phyloP scores from a whole-genome alignment of 2,888 invertebrate genomes.

The Cancer borealis region DNA sequence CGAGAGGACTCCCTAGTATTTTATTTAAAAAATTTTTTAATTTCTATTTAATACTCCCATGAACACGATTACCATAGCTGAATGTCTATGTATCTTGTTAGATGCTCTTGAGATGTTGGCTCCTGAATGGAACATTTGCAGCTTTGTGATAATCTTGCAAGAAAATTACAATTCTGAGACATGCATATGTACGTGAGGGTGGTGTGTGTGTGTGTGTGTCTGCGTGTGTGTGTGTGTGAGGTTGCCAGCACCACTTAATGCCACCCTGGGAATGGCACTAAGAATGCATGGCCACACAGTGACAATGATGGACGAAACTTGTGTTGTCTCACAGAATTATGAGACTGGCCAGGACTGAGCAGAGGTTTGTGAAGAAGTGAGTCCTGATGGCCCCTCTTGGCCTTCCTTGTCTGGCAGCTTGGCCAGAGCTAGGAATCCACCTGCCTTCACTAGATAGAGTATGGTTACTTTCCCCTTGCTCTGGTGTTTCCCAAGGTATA shows the following conservation, averaged over 20 bases:
- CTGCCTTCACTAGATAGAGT: slow-evolving; percentile 28
- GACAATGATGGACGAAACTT: not conserved
- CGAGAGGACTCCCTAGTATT: not conserved
- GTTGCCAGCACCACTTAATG: not conserved
- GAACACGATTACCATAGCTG: not conserved
- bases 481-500: slow-evolving; percentile 49
- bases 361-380: slow-evolving; percentile 3
- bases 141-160: slow-evolving; percentile 34
- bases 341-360: not conserved
- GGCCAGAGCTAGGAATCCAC: not conserved
- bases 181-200: not conserved
- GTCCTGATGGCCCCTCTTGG: not conserved
- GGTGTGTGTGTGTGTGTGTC: not conserved
- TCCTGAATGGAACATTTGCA: slow-evolving; percentile 25
- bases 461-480: not conserved
- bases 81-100: slow-evolving; percentile 12
- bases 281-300: not conserved
- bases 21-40: not conserved
- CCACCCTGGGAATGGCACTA: not conserved
- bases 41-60: not conserved
- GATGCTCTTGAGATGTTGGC: slow-evolving; percentile 1
- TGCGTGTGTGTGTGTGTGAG: not conserved
- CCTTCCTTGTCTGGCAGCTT: not conserved
- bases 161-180: not conserved
- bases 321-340: not conserved